Conservation (phyloP, 23 tunicate genomes). For the Halocynthia roretzi region DNA sequence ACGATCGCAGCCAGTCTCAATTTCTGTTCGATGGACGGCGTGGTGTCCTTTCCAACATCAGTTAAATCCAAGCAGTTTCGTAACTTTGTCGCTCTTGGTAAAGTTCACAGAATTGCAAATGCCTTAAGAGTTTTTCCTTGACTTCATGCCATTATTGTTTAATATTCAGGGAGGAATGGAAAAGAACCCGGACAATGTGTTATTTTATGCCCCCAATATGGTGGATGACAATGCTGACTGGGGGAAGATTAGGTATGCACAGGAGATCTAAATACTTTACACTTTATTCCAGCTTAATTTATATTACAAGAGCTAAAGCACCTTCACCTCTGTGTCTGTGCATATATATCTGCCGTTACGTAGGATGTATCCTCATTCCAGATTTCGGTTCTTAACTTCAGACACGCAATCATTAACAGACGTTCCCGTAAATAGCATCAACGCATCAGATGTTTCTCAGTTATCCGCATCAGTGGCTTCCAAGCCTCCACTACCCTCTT, state of each 20-base stretch:
- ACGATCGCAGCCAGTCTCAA: slow-evolving; percentile 42
- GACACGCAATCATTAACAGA: slow-evolving; percentile 18
- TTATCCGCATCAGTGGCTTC: neutral
- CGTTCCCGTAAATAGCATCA: neutral
- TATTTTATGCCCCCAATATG: slow-evolving; percentile 29
- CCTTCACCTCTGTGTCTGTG: too few species aligned
- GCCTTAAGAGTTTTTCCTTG: neutral
- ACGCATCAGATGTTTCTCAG: slow-evolving; percentile 9
- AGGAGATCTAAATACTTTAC: too few species aligned
- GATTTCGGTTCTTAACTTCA: slow-evolving; percentile 48
- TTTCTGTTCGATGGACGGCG: slow-evolving; percentile 74
- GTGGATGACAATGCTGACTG: slow-evolving; percentile 1
- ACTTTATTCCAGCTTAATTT: too few species aligned
- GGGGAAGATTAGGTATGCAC: slow-evolving; percentile 47
- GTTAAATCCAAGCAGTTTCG: slow-evolving; percentile 4
- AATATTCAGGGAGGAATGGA: slow-evolving; percentile 53
- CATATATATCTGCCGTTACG: too few species aligned
- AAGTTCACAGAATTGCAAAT: slow-evolving; percentile 20
- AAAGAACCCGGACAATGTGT: slow-evolving; percentile 56
- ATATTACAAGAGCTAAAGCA: too few species aligned
- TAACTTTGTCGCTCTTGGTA: slow-evolving; percentile 41
- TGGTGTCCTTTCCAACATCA: slow-evolving; percentile 44
- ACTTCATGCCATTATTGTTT: neutral
- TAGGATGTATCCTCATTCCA: neutral
- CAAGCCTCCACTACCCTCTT: slow-evolving; percentile 16